These are phyloP conservation scores for Ganaspis brasiliensis DNA, from an alignment of 2,888 invertebrate species.

Conservation along the genomic window DNA sequence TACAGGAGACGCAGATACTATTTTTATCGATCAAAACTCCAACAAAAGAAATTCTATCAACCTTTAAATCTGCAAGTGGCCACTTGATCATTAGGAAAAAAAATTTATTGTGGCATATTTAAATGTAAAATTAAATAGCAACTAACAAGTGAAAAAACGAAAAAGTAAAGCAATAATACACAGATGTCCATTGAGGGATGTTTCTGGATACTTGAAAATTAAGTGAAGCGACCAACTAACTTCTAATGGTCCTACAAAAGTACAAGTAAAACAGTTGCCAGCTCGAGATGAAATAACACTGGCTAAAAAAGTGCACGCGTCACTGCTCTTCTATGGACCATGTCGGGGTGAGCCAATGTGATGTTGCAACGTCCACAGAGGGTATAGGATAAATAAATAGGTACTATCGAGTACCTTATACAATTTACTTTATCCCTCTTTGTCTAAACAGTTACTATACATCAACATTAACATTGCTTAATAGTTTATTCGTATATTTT, in stretches of 20 bases:
- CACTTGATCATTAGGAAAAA: neutral
- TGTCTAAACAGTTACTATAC: too few species aligned
- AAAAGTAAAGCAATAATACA: slow-evolving; percentile 48
- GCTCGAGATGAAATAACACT: slow-evolving; percentile 74
- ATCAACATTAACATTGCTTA: too few species aligned
- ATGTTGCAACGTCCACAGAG: slow-evolving; percentile 45
- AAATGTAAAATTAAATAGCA: neutral
- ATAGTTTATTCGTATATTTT: too few species aligned
- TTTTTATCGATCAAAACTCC: slow-evolving; percentile 48
- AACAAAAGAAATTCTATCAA: neutral
- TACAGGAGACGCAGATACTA: slow-evolving; percentile 51
- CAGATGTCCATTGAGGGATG: slow-evolving; percentile 78
- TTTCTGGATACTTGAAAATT: slow-evolving; percentile 73
- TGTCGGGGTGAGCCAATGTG: slow-evolving; percentile 41
- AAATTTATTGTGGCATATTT: neutral
- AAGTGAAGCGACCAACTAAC: slow-evolving; percentile 72
- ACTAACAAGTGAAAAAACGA: neutral
- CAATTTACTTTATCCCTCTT: slow-evolving; percentile 1
- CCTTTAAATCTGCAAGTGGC: neutral
- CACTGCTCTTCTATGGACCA: slow-evolving; percentile 65
- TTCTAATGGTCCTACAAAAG: slow-evolving; percentile 54
- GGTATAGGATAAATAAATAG: slow-evolving; percentile 52
- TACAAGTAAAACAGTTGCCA: slow-evolving; percentile 74
- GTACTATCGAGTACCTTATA: slow-evolving; percentile 27
- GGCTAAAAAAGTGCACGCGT: slow-evolving; percentile 71